Evolutionary conservation across 2,113 vertebrate genomes (phyloP).

Genomic region (Narcine bancroftii): DNA sequence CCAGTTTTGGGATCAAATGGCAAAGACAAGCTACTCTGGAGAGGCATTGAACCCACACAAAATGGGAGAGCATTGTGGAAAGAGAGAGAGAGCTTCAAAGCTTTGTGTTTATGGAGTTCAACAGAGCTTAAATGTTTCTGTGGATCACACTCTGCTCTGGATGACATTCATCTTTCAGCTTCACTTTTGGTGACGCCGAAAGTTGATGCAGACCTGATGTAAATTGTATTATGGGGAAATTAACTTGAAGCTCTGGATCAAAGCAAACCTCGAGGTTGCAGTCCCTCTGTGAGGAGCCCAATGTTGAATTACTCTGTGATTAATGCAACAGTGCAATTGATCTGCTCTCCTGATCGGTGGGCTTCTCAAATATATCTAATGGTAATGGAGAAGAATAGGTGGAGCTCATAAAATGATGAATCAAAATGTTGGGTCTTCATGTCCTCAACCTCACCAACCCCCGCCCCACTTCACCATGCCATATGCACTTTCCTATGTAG

Average conservation of each 20-base stretch:
- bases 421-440: not conserved
- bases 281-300: not conserved
- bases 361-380: not conserved
- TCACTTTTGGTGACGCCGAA: not conserved
- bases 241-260: not conserved
- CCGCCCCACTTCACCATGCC: too few relatives aligned
- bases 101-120: not conserved
- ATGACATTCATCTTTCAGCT: not conserved
- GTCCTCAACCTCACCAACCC: too few relatives aligned
- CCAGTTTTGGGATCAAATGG: constrained; percentile 19
- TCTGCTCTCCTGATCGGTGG: not conserved
- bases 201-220: not conserved
- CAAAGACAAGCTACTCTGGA: not conserved
- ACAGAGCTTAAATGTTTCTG: not conserved
- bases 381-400: not conserved
- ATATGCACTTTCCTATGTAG: not conserved
- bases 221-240: not conserved
- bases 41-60: not conserved
- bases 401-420: not conserved
- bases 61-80: not conserved
- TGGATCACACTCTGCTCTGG: not conserved
- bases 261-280: not conserved
- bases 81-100: not conserved
- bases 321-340: not conserved
- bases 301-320: not conserved